phyloP scores from a whole-genome alignment of 2,888 invertebrate genomes.

The Brachyopa scutellaris region DNA sequence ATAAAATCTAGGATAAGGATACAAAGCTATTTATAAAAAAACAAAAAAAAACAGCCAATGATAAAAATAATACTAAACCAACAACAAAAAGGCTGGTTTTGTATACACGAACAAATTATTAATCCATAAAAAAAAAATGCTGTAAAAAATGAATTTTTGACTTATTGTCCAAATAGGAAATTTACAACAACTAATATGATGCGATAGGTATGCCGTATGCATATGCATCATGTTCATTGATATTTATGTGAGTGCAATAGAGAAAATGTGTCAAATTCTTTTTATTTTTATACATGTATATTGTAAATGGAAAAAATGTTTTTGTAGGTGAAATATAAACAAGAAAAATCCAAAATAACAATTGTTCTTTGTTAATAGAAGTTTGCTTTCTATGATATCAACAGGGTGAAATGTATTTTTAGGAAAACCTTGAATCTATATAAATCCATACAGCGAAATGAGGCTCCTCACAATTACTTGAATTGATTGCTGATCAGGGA shows the following conservation, averaged over 20 bases:
- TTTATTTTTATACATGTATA: conserved; percentile 69
- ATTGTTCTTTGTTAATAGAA: too few relatives aligned
- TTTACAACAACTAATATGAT: conserved; percentile 35
- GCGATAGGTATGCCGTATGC: neutral
- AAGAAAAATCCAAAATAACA: neutral
- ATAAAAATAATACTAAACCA: conserved; percentile 55
- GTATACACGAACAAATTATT: conserved; percentile 68
- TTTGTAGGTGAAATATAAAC: conserved; percentile 65
- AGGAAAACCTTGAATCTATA: too few relatives aligned
- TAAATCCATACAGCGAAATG: too few relatives aligned
- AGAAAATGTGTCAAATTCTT: conserved; percentile 66
- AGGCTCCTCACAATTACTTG: too few relatives aligned
- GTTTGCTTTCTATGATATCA: too few relatives aligned
- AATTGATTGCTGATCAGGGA: too few relatives aligned
- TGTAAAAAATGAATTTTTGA: conserved; percentile 21
- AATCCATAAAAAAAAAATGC: conserved; percentile 5
- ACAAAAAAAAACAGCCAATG: conserved; percentile 31
- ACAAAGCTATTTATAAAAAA: conserved; percentile 64
- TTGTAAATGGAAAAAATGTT: conserved; percentile 58
- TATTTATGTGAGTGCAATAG: conserved; percentile 50
- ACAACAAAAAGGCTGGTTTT: conserved; percentile 68
- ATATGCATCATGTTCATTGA: conserved; percentile 17
- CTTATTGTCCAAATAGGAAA: conserved; percentile 25
- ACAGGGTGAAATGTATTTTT: too few relatives aligned
- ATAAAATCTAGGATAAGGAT: conserved; percentile 33